These are phyloP conservation scores for Melanitta fusca DNA, from an alignment of 2,797 vertebrate species.

Conservation along the genomic window DNA sequence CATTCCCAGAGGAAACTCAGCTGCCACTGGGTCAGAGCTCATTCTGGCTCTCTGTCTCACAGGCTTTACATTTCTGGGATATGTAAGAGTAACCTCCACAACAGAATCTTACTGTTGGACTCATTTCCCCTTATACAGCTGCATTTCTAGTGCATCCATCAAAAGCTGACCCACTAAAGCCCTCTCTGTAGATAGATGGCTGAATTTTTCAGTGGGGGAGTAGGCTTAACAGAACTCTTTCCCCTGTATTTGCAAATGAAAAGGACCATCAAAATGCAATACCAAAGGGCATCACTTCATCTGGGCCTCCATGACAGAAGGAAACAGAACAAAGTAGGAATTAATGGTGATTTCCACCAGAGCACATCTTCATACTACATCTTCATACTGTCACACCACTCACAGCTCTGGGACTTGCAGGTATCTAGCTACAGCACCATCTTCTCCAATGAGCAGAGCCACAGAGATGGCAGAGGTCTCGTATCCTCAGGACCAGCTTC, in stretches of 20 bases:
- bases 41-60: background rate
- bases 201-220: background rate
- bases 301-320: fast-evolving
- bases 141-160: background rate
- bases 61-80: background rate
- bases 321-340: background rate
- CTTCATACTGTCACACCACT: background rate
- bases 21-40: background rate
- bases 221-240: background rate
- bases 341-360: too few relatives aligned
- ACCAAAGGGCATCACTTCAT: background rate
- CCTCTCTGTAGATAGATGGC: background rate
- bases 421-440: background rate
- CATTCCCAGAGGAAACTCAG: background rate
- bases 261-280: background rate
- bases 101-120: background rate
- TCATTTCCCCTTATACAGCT: background rate
- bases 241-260: background rate
- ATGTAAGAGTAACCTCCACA: background rate
- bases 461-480: background rate
- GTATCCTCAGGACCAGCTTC: background rate
- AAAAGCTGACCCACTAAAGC: background rate
- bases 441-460: background rate
- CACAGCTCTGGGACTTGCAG: background rate
- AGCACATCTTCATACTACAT: background rate